Percentiles rank a stretch among this genome's conserved stretches.
Evolutionary conservation across 2,797 vertebrate species (phyloP).

Genomic region (Gallinago nigripennis): DNA sequence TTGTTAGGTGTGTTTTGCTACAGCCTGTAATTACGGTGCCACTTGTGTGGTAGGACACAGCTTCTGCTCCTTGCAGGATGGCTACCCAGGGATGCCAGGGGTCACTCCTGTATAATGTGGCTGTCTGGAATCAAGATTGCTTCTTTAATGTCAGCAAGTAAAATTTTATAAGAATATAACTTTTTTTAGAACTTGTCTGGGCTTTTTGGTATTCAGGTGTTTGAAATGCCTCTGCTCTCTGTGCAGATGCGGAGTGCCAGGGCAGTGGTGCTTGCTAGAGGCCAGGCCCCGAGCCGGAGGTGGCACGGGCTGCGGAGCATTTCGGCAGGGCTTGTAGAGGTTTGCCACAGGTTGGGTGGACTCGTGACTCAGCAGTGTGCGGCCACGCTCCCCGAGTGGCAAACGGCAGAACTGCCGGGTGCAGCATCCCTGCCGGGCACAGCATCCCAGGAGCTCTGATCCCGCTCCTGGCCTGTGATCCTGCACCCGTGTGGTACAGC

Average conservation of each 20-base stretch:
- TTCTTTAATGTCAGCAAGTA: not conserved
- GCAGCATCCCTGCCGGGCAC: not conserved
- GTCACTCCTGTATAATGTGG: not conserved
- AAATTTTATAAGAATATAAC: not conserved
- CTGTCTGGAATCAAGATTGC: not conserved
- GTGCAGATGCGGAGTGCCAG: not conserved
- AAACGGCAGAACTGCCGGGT: not conserved
- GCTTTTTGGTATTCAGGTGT: not conserved
- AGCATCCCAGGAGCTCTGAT: not conserved
- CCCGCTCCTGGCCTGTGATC: not conserved
- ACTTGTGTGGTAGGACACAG: not conserved
- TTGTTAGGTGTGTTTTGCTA: not conserved
- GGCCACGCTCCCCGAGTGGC: slow-evolving; percentile 39
- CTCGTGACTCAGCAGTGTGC: slow-evolving; percentile 59
- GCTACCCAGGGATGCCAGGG: not conserved
- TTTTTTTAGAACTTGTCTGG: not conserved
- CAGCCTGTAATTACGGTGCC: not conserved
- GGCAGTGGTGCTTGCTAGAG: not conserved
- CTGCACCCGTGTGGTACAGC: not conserved
- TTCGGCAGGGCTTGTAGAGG: not conserved
- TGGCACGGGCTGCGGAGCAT: not conserved
- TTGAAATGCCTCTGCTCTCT: not conserved
- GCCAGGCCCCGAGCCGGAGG: rapidly evolving
- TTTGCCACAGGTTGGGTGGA: slow-evolving; percentile 42
- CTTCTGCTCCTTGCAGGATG: not conserved